These are phyloP conservation scores for Holcopasites calliopsidis DNA, from an alignment of 1,140 invertebrate genomes.

Conservation along the genomic window DNA sequence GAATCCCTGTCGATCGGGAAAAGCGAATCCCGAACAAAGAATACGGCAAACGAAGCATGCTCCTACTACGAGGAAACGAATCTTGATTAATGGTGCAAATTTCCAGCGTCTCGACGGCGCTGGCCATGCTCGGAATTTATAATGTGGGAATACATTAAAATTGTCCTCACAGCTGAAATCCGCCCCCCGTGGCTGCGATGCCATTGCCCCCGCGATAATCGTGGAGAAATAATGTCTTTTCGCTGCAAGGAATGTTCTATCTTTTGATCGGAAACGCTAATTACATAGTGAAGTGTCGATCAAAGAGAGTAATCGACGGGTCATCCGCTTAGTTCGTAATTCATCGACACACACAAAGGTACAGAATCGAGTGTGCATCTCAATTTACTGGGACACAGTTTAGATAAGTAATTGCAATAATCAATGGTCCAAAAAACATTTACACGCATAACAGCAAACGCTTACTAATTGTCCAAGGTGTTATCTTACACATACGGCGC, in stretches of 20 bases:
- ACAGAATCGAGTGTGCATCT: not conserved
- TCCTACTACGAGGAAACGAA: slow-evolving; percentile 62
- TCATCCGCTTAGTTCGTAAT: not conserved
- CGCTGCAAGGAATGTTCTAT: slow-evolving; percentile 44
- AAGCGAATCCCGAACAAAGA: slow-evolving; percentile 46
- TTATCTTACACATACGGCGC: too few relatives aligned
- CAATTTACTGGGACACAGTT: too few relatives aligned
- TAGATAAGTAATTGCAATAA: too few relatives aligned
- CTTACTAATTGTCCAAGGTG: too few relatives aligned
- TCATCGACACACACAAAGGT: not conserved
- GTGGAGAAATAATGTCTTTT: slow-evolving; percentile 42
- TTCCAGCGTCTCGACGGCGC: slow-evolving; percentile 56
- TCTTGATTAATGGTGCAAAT: slow-evolving; percentile 77
- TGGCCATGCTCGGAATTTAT: slow-evolving; percentile 72
- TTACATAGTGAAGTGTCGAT: slow-evolving; percentile 43
- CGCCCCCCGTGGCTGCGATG: not conserved
- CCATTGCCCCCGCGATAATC: slow-evolving; percentile 27
- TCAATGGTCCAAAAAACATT: too few relatives aligned
- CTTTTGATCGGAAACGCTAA: slow-evolving; percentile 55
- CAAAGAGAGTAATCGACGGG: slow-evolving; percentile 14
- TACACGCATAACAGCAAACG: too few relatives aligned
- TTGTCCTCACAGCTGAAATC: slow-evolving; percentile 62
- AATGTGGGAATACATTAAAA: slow-evolving; percentile 73
- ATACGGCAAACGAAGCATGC: slow-evolving; percentile 50
- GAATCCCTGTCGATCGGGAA: slow-evolving; percentile 13